These are phyloP conservation scores for Nannoperca australis DNA, from an alignment of 2,797 vertebrate genomes.

Conservation along the genomic window DNA sequence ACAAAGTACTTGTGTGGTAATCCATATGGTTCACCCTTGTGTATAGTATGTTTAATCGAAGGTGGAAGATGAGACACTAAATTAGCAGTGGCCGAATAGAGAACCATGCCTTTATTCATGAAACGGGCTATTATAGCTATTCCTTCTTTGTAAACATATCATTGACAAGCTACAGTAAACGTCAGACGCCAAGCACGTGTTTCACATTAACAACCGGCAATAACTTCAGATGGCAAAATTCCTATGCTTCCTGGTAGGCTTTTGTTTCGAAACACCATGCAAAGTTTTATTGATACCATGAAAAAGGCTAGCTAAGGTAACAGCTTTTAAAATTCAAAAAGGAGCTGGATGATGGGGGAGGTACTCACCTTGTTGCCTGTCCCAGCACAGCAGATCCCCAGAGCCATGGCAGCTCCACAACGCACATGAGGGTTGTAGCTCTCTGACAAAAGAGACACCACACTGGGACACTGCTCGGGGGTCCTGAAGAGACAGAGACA, in stretches of 20 bases:
- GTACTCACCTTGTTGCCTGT: constrained; percentile 95
- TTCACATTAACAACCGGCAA: not conserved
- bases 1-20: not conserved
- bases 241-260: not conserved
- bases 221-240: rapidly evolving
- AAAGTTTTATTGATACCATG: not conserved
- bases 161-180: not conserved
- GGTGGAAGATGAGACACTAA: not conserved
- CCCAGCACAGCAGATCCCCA: constrained; percentile 99
- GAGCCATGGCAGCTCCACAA: constrained; percentile 97
- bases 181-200: not conserved
- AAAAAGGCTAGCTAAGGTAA: not conserved
- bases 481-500: constrained; percentile 85
- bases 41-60: not conserved
- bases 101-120: not conserved
- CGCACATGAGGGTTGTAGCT: constrained; percentile 99
- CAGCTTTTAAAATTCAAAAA: not conserved
- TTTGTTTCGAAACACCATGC: not conserved
- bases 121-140: not conserved
- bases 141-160: not conserved
- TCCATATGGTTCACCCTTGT: not conserved
- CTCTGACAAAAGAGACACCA: constrained; percentile 97
- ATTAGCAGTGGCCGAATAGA: not conserved
- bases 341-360: not conserved
- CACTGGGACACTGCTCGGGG: constrained; percentile 98